Evolutionary conservation across 2,888 invertebrate species (phyloP), one percentile per base, ranked within the genome.

Genomic region (Phalera bucephala): DNA sequence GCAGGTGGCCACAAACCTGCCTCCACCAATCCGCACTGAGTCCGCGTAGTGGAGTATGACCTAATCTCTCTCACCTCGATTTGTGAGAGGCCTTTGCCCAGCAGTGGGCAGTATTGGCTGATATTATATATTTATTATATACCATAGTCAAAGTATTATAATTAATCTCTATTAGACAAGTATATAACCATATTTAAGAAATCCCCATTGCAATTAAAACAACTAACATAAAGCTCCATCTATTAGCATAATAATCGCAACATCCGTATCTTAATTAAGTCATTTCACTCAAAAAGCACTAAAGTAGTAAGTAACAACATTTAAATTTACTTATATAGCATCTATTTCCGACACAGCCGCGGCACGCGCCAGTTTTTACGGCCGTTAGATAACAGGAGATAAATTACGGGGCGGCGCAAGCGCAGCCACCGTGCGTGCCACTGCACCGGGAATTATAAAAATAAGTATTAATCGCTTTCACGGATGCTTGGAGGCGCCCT

Each of bases 321-420:
- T 40, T 43, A 57, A 32, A 21, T 22, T 17, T 57, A 48, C 50
- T 45, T 52, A 32, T 43, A 56, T 33, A 34, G 53, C 40, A 44
- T 62, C 58, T 62, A 58, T 68, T 69, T 64, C 42, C 53, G 52
- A 44, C 45, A 40, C n/a, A n/a, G n/a, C n/a, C n/a, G n/a, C 39
- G 56, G 68, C 80, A 77, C 80, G 77, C 65, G 79, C 64, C 70
- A 55, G 43, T 69, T 75, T 80, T 77, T 72, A 70, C 57, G 66
- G 65, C 71, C 59, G 72, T 77, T 80, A 79, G 76, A 79, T 75
- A 72, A 67, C 64, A 61, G 57, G 56, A 66, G 77, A 78, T 76
- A 56, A 60, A 66, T 79, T 72, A 75, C 59, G 48, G 52, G 36
- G 33, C 50, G 51, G 61, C 59, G 52, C 63, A 46, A 42, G 61